Conservation (phyloP, 2,888 invertebrate species). For the Patella ulyssiponensis region DNA sequence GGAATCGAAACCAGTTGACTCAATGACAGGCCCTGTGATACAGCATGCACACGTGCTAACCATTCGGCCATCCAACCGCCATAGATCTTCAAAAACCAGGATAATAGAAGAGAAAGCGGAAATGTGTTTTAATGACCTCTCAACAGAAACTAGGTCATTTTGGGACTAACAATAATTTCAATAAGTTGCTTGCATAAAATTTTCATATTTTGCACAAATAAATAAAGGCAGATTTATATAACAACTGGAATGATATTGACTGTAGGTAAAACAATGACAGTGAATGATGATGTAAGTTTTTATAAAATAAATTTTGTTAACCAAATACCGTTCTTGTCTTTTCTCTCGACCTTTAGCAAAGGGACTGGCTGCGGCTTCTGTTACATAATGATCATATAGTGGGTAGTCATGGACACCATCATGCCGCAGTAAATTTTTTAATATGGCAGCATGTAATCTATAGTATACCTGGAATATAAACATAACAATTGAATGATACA, state of each 20-base stretch:
- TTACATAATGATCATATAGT: constrained; percentile 63
- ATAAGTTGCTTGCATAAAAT: not conserved
- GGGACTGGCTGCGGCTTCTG: constrained; percentile 66
- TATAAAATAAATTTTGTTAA: not conserved
- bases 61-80: too few relatives aligned
- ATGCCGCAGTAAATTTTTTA: constrained; percentile 81
- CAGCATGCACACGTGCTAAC: too few relatives aligned
- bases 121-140: too few relatives aligned
- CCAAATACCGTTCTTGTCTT: constrained; percentile 43
- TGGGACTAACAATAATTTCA: too few relatives aligned
- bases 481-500: not conserved
- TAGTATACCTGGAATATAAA: constrained; percentile 72
- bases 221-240: too few relatives aligned
- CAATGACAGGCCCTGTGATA: too few relatives aligned
- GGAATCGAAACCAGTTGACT: too few relatives aligned
- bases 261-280: too few relatives aligned
- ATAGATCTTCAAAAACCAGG: too few relatives aligned
- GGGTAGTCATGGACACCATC: constrained; percentile 55
- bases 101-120: not conserved
- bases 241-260: not conserved
- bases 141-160: too few relatives aligned
- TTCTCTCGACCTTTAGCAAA: constrained; percentile 67
- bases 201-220: not conserved
- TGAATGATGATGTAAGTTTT: not conserved
- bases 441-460: constrained; percentile 88